Evolutionary conservation across 2,888 invertebrate genomes (phyloP).

Genomic region (Venusia cambrica): DNA sequence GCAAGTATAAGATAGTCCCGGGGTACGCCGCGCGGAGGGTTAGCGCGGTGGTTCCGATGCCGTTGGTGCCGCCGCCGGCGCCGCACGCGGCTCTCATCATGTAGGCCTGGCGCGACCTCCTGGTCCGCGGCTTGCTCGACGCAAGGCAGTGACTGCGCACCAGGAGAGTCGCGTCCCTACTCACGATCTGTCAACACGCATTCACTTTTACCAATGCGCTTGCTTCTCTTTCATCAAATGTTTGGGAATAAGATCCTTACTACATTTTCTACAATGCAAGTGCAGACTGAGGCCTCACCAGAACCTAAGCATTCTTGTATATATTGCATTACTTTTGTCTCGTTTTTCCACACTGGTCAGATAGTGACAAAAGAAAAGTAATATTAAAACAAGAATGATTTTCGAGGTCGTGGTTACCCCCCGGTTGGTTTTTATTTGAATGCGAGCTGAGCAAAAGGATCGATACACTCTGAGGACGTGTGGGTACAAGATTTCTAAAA

Average conservation of each 20-base stretch:
- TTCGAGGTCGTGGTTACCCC: no score
- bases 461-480: conserved; percentile 13
- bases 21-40: conserved; percentile 43
- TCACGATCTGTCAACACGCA: conserved; percentile 4
- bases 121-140: conserved; percentile 68
- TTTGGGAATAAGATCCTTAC: no score
- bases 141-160: conserved; percentile 60
- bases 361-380: no score
- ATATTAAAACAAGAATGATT: no score
- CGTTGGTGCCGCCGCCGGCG: conserved; percentile 53
- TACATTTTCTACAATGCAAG: no score
- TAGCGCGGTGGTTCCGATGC: conserved; percentile 40
- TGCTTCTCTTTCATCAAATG: no score
- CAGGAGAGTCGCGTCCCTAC: conserved; percentile 58
- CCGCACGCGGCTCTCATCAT: conserved; percentile 67
- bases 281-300: no score
- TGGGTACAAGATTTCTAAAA: conserved; percentile 11
- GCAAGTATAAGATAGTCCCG: conserved; percentile 75
- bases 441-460: conserved; percentile 2
- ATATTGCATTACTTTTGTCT: no score
- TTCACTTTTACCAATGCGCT: no score
- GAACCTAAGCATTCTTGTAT: no score
- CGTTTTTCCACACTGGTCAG: no score
- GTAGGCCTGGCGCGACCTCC: conserved; percentile 81
- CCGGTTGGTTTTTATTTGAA: conserved; percentile 3